These are phyloP conservation scores for Macrochelys suwanniensis DNA, from an alignment of 2,797 vertebrate species.

Conservation along the genomic window DNA sequence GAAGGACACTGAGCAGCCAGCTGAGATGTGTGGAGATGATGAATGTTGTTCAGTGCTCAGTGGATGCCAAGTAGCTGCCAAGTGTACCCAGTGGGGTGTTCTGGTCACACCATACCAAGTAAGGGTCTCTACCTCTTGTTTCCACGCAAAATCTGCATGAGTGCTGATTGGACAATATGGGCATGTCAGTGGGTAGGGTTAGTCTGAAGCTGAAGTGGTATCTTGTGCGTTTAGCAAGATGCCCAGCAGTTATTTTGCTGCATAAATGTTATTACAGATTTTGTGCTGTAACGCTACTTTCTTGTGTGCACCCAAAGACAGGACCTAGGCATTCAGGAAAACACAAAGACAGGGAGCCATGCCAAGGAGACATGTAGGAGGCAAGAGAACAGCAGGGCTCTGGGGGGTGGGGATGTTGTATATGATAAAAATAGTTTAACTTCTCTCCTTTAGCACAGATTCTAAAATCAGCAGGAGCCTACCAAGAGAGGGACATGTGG, in stretches of 20 bases:
- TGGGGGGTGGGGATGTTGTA: too few species aligned
- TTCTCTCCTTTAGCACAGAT: too few species aligned
- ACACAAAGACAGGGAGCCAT: neutral
- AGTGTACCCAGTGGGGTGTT: neutral
- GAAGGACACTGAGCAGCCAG: rapidly evolving
- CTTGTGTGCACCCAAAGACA: neutral
- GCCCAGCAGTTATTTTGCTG: neutral
- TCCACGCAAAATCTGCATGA: neutral
- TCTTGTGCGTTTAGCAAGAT: neutral
- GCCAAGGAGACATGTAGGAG: too few species aligned
- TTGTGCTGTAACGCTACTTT: neutral
- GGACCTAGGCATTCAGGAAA: too few species aligned
- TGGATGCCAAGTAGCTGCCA: neutral
- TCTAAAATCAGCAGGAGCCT: too few species aligned
- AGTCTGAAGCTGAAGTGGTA: neutral
- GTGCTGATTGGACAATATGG: neutral
- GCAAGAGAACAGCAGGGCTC: too few species aligned
- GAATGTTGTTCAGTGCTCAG: neutral
- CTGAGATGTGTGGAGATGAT: neutral
- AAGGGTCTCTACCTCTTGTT: neutral
- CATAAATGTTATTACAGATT: neutral
- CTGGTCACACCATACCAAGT: neutral
- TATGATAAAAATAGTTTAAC: too few species aligned
- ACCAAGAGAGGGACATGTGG: too few species aligned
- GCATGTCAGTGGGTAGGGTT: rapidly evolving